Evolutionary conservation across 2,888 invertebrate species (phyloP), one percentile per base, ranked within the genome.

Genomic region (Microctonus hyperodae): DNA sequence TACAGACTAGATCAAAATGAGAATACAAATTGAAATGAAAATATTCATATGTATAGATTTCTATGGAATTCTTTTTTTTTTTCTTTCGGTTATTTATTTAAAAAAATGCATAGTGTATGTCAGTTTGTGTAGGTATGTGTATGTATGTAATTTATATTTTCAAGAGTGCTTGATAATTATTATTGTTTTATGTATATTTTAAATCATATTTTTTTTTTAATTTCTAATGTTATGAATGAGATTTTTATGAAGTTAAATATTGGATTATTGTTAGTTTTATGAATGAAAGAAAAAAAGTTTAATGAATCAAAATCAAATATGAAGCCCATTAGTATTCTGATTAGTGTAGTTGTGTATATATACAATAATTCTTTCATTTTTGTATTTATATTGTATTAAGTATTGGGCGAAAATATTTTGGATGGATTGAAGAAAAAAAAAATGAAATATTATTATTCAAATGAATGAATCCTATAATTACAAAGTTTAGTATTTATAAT

Each of bases 1-100:
- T 75, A 76, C 72, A 77, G 81, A 80, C 81, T 81, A 81, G 80
- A 79, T 79, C 73, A 77, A 78, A 77, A 20, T 25, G 74, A 77
- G 76, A 78, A 79, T 75, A 78, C 75, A 77, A 71, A n/a, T n/a
- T n/a, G n/a, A n/a, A 74, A 74, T 75, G 72, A 70, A 64, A 72
- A 77, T 77, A 70, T 76, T 76, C 76, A 76, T 70, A 65, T 71
- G 68, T 75, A 69, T 68, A 55, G 74, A 69, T 68, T 51, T n/a
- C 44, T 44, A n/a, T 16, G 16, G 16, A 2, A 20, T 44, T 7
- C 16, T 37, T 16, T n/a, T 28, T 28, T 28, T 44, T 16, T n/a
- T 28, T 28, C 28, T 44, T 16, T n/a, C 35, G n/a, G 6, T 16
- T 44, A 16, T 44, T 44, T 40, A 44, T 16, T 44, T 44, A 6